Evolutionary conservation across 2,888 invertebrate genomes (phyloP).

Genomic region (Tetrapedia diversipes): DNA sequence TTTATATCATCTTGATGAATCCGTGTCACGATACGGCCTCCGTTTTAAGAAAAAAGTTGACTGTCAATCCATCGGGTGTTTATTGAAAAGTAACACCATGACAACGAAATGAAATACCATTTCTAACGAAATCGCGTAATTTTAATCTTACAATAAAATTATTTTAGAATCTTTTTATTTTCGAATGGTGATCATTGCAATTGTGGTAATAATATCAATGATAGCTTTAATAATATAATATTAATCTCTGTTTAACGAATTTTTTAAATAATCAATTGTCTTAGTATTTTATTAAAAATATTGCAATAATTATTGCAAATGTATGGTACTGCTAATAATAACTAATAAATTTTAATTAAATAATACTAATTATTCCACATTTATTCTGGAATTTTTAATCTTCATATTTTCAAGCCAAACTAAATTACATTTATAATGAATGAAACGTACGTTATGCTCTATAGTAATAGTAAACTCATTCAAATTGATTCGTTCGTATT

Average conservation of each 20-base stretch:
- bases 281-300: too few relatives aligned
- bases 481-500: constrained; percentile 9
- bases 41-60: neutral
- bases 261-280: neutral
- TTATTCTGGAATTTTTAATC: too few relatives aligned
- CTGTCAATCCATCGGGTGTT: neutral
- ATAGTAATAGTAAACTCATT: neutral
- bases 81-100: neutral
- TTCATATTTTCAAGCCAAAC: neutral
- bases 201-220: too few relatives aligned
- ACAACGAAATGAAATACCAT: neutral
- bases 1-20: constrained; percentile 11
- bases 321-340: too few relatives aligned
- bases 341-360: too few relatives aligned
- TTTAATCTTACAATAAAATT: constrained; percentile 1
- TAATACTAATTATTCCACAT: too few relatives aligned
- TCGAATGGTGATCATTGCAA: too few relatives aligned
- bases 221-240: too few relatives aligned
- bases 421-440: neutral
- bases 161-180: too few relatives aligned
- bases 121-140: neutral
- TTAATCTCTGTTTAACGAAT: too few relatives aligned
- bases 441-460: neutral
- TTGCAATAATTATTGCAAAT: too few relatives aligned
- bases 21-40: neutral